phyloP scores from a whole-genome alignment of 2,113 vertebrate species.

The Gnathonemus longibarbis region DNA sequence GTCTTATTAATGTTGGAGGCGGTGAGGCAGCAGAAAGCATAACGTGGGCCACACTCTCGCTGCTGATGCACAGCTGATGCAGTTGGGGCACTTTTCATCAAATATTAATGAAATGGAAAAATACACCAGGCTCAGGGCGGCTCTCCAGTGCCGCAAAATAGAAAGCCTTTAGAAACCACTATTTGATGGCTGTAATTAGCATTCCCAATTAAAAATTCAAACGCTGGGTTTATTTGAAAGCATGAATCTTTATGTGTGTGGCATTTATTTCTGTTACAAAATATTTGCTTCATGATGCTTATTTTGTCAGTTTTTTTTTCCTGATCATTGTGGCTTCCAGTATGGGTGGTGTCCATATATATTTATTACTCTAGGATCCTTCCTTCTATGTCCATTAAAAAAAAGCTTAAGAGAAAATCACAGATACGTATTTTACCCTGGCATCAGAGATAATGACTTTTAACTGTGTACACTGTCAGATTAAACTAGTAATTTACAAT shows the following conservation, averaged over 20 bases:
- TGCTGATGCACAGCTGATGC: conserved; percentile 93
- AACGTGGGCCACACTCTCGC: conserved; percentile 91
- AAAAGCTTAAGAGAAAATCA: neutral
- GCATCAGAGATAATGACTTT: neutral
- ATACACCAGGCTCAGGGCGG: conserved; percentile 91
- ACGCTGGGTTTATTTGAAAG: conserved; percentile 97
- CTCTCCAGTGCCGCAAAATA: conserved; percentile 75
- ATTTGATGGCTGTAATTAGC: conserved; percentile 99
- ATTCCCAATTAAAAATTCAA: conserved; percentile 99
- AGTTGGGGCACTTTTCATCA: conserved; percentile 99
- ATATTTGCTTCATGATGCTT: conserved; percentile 93
- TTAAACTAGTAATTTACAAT: conserved; percentile 23
- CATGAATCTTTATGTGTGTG: conserved; percentile 88
- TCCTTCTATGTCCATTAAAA: neutral
- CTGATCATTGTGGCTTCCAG: neutral
- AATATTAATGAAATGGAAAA: conserved; percentile 99
- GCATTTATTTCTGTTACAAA: conserved; percentile 99
- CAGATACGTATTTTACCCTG: conserved; percentile 15
- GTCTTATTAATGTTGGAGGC: conserved; percentile 88
- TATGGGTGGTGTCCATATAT: neutral
- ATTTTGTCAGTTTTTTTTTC: conserved; percentile 73
- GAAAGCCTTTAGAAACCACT: conserved; percentile 93
- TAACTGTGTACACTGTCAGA: conserved; percentile 20
- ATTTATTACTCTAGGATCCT: neutral
- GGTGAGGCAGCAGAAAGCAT: conserved; percentile 90